These are phyloP conservation scores for Hydriomena furcata DNA, from an alignment of 2,888 invertebrate species.

Conservation along the genomic window DNA sequence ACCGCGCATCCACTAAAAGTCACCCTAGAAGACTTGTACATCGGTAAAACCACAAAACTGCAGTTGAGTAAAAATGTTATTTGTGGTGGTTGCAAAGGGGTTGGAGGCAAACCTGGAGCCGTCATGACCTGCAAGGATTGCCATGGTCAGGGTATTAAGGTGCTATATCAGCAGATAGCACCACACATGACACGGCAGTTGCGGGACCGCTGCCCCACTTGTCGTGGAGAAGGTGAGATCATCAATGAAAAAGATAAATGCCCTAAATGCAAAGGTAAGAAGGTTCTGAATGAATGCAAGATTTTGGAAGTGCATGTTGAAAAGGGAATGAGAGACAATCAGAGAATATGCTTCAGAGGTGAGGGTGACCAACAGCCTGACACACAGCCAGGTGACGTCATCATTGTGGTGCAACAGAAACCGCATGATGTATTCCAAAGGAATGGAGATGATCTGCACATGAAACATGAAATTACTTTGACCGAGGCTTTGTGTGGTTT, in stretches of 20 bases:
- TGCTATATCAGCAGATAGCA: slow-evolving; percentile 87
- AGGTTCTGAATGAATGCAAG: slow-evolving; percentile 92
- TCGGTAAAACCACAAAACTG: slow-evolving; percentile 93
- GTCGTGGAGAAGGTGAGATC: slow-evolving; percentile 88
- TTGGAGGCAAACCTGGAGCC: slow-evolving; percentile 88
- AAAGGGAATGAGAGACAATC: slow-evolving; percentile 93
- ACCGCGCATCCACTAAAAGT: slow-evolving; percentile 93
- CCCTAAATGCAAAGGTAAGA: slow-evolving; percentile 91
- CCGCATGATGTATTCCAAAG: slow-evolving; percentile 92
- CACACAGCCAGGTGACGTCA: slow-evolving; percentile 93
- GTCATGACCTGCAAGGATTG: slow-evolving; percentile 88
- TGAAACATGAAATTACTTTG: slow-evolving; percentile 89
- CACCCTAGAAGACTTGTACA: slow-evolving; percentile 94
- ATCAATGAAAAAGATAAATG: slow-evolving; percentile 93
- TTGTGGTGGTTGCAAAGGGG: slow-evolving; percentile 90
- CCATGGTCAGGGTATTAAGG: slow-evolving; percentile 90
- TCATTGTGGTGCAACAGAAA: slow-evolving; percentile 92
- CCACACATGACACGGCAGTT: slow-evolving; percentile 86
- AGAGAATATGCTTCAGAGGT: slow-evolving; percentile 92
- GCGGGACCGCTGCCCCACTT: slow-evolving; percentile 84
- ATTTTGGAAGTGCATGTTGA: slow-evolving; percentile 94
- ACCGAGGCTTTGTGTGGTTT: slow-evolving; percentile 97
- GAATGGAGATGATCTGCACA: slow-evolving; percentile 88
- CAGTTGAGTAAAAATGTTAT: slow-evolving; percentile 93
- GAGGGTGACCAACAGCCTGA: slow-evolving; percentile 96